These are phyloP conservation scores for Copidosoma aretas DNA, from an alignment of 2,888 invertebrate genomes.

Conservation along the genomic window DNA sequence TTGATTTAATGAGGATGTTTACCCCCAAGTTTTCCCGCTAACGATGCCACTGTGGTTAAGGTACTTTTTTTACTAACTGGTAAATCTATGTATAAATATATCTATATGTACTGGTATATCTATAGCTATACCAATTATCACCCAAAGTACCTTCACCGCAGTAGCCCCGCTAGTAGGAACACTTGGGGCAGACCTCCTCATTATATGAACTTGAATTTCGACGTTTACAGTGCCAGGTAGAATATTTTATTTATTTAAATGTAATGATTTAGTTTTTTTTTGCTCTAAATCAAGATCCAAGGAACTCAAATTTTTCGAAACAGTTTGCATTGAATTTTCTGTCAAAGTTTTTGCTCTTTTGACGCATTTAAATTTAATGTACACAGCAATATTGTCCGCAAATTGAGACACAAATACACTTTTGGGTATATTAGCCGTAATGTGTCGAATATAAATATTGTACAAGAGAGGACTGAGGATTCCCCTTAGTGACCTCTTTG, in stretches of 20 bases:
- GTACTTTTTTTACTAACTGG: too few relatives aligned
- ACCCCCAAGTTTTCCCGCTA: too few relatives aligned
- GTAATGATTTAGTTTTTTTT: background rate
- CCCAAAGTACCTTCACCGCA: too few relatives aligned
- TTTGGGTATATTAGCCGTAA: background rate
- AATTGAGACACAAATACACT: background rate
- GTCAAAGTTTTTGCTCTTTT: background rate
- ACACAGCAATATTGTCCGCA: constrained; percentile 9
- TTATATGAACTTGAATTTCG: background rate
- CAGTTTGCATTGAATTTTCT: background rate
- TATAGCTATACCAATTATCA: too few relatives aligned
- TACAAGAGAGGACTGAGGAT: constrained; percentile 5
- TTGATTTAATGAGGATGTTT: too few relatives aligned
- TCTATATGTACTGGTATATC: too few relatives aligned
- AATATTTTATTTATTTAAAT: background rate
- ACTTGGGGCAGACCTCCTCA: too few relatives aligned
- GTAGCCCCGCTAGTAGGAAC: too few relatives aligned
- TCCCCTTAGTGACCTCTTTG: background rate
- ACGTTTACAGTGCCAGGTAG: too few relatives aligned
- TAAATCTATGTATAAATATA: too few relatives aligned
- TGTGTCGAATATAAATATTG: background rate
- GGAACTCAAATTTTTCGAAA: background rate
- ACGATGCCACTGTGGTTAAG: too few relatives aligned
- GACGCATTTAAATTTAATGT: too few relatives aligned
- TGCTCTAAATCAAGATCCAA: background rate